Base-by-base conservation (phyloP, 2,888 invertebrate species). In the Adelphocoris suturalis region DNA sequence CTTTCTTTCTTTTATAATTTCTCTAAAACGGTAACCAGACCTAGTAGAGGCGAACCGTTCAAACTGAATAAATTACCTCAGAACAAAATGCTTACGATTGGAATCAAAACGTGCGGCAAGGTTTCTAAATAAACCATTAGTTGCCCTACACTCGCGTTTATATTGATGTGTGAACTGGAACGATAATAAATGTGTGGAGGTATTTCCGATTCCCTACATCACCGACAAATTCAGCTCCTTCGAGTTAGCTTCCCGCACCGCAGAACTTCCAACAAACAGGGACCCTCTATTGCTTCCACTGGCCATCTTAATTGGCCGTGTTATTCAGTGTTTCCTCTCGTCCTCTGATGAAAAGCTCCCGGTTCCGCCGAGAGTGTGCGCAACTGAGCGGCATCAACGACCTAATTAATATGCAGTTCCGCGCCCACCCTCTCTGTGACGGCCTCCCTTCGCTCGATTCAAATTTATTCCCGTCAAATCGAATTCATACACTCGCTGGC, bases 361-460 rank as follows among this genome's bases (percentile, higher is more conserved):
- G 23, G 19, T 7, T 68, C 7, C 68, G 11, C 1, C 2, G 68
- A 23, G 68, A 68, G 27, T 68, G 68, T 19, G 68, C 68, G 27
- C 23, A 68, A 23, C 68, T 23, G 68, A 68, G 27, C 27, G 68
- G 68, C 27, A 12, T 27, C 68, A 68, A 68, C 68, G n/a, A 19
- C 68, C 68, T 68, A 68, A 68, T 68, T 68, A 68, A 68, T 68
- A 68, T 68, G 68, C 68, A 52, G 68, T 23, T 68, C 61, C 14
- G 19, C 16, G n/a, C 19, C 61, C 14, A 9, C 16, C 61, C 3
- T 61, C 61, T 19, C 57, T n/a, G 14, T 37, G 37, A 23, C 7
- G 13, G 68, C 0, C 12, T 13, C 1, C 68, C 11, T 9, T 68
- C 23, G 27, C 68, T 68, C 68, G 23, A 23, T 68, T 68, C 68